Base-by-base conservation (phyloP, 2,113 vertebrate genomes). In the Tauraco erythrolophus region DNA sequence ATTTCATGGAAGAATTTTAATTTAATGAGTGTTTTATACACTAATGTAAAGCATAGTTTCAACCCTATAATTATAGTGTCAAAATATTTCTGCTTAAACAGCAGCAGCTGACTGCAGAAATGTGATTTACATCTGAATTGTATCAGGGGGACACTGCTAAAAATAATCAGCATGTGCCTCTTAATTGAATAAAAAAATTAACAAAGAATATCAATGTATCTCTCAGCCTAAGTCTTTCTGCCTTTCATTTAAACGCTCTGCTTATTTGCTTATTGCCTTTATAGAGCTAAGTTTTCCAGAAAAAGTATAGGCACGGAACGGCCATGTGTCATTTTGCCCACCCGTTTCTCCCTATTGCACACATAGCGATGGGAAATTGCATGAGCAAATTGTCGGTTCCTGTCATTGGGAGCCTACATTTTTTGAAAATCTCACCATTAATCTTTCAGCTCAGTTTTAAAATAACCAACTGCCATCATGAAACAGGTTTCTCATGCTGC, bases 1-100 rank as follows among this genome's bases (percentile, higher is more conserved):
- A 96, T 99, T 99, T 99, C 98, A 98, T 99, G 98, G 98, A 99
- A 99, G 99, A 99, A 99, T 99, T 99, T 99, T 98, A 99, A 99
- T 99, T 99, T 99, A 99, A 98, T 98, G 98, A 98, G 98, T 98
- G 98, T 98, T 99, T 99, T 99, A 95, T 98, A 98, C 98, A 98
- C 98, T 98, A 98, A 99, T 99, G 99, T 99, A 99, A 99, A 99
- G 98, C 98, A 99, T 98, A 97, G 98, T 97, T 98, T 96, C 85
- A 98, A 97, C 97, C 98, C 98, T 98, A 82, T 98, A 99, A 99
- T 99, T 99, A 99, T 98, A 97, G 98, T 99, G 99, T 99, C 99
- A 99, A 98, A 99, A 98, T 98, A 98, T 98, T 98, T 98, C 98
- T 98, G 96, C 98, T 99, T 99, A 99, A 98, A 98, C 98, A 98